A percentile compares a stretch with the other conserved stretches of the same genome.
Evolutionary conservation across 2,888 invertebrate species (phyloP).

Genomic region (Leptopilina drosophilae): DNA sequence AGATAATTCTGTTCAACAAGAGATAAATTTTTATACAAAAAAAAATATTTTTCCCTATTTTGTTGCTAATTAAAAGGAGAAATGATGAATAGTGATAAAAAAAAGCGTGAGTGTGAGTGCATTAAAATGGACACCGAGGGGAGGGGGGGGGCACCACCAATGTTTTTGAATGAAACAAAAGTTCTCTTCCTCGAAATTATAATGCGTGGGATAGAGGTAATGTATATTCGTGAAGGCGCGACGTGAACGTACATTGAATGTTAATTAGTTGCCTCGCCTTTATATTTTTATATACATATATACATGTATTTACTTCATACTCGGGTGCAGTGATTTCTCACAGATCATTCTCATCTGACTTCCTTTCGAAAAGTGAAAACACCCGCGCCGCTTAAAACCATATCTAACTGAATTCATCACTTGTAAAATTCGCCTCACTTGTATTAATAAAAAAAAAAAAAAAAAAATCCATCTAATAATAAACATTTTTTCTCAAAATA

Average conservation of each 20-base stretch:
- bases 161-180: slow-evolving; percentile 46
- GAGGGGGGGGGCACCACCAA: slow-evolving; percentile 33
- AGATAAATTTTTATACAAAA: too few species aligned
- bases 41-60: too few species aligned
- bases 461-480: neutral
- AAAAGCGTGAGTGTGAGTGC: too few species aligned
- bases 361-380: slow-evolving; percentile 43
- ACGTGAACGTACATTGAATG: slow-evolving; percentile 64
- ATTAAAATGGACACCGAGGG: slow-evolving; percentile 45
- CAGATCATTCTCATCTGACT: slow-evolving; percentile 32
- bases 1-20: too few species aligned
- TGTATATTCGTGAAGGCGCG: slow-evolving; percentile 58
- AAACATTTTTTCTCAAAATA: neutral
- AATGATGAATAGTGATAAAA: too few species aligned
- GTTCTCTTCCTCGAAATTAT: slow-evolving; percentile 49
- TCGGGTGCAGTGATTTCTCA: slow-evolving; percentile 31
- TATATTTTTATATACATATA: slow-evolving; percentile 20
- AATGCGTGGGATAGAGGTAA: slow-evolving; percentile 44
- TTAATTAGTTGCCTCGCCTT: slow-evolving; percentile 63
- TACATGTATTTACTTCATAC: slow-evolving; percentile 38
- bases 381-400: slow-evolving; percentile 38
- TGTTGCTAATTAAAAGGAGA: too few species aligned
- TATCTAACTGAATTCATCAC: slow-evolving; percentile 44
- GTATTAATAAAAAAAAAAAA: neutral
- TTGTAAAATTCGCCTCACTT: neutral